A percentile compares a stretch with the other conserved stretches of the same genome.
phyloP scores from a whole-genome alignment of 2,113 vertebrate genomes.

The Dipodomys spectabilis region DNA sequence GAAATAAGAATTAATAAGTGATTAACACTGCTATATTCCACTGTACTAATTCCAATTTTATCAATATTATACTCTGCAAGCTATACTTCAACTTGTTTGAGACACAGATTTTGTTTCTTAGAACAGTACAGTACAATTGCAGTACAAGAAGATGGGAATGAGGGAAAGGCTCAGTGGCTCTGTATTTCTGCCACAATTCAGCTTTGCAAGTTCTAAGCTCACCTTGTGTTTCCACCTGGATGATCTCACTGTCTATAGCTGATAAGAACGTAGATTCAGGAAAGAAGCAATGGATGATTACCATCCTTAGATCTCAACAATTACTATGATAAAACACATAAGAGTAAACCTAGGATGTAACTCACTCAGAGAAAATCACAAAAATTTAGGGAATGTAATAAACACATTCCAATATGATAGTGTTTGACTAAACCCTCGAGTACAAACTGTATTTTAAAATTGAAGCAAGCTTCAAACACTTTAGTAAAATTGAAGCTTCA shows the following conservation, averaged over 20 bases:
- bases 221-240: background rate
- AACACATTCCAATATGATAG: background rate
- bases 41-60: background rate
- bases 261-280: background rate
- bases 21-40: background rate
- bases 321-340: background rate
- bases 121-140: background rate
- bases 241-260: background rate
- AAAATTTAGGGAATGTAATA: background rate
- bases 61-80: background rate
- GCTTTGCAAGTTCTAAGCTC: background rate
- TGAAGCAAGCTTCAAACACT: too few species aligned
- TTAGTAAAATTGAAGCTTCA: too few species aligned
- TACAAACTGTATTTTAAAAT: too few species aligned
- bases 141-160: rapidly evolving
- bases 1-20: background rate
- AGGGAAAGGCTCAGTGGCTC: background rate
- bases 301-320: background rate
- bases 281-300: background rate
- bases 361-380: background rate
- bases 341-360: background rate
- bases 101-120: background rate
- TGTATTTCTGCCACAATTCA: background rate
- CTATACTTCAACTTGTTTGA: background rate
- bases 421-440: too few species aligned